Evolutionary conservation across 2,888 invertebrate species (phyloP).

Genomic region (Glaucopsyche alexis): DNA sequence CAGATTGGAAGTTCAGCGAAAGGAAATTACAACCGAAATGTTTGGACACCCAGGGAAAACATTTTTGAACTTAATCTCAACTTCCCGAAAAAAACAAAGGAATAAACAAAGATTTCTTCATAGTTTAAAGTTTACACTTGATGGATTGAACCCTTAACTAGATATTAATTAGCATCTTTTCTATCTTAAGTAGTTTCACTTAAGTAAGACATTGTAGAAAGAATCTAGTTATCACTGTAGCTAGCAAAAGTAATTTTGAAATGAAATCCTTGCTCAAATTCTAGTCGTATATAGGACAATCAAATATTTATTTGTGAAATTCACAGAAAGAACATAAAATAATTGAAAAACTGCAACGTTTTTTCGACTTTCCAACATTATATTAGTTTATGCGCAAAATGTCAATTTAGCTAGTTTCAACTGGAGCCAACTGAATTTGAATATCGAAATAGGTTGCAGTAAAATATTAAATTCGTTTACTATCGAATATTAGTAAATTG

Average conservation of each 20-base stretch:
- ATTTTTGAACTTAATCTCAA: slow-evolving; percentile 3
- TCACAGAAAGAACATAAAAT: background rate
- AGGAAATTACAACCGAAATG: slow-evolving; percentile 29
- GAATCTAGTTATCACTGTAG: too few relatives aligned
- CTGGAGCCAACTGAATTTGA: slow-evolving; percentile 6
- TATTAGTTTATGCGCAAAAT: background rate
- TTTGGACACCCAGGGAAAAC: background rate
- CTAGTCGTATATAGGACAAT: too few relatives aligned
- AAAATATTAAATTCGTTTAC: slow-evolving; percentile 8
- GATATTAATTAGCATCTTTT: too few relatives aligned
- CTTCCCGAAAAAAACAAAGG: background rate
- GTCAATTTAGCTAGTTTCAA: slow-evolving; percentile 20
- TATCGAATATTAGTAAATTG: background rate
- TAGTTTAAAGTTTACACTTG: background rate
- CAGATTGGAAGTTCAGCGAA: slow-evolving; percentile 26
- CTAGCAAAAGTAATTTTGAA: too few relatives aligned
- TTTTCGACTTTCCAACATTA: background rate
- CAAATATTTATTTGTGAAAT: too few relatives aligned
- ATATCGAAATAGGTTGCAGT: slow-evolving; percentile 6
- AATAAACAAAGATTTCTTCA: background rate
- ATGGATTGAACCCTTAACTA: too few relatives aligned
- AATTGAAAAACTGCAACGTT: background rate
- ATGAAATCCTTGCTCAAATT: too few relatives aligned
- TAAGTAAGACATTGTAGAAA: too few relatives aligned
- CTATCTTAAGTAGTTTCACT: too few relatives aligned